A percentile compares a stretch with the other conserved stretches of the same genome.
phyloP scores from a whole-genome alignment of 1,140 invertebrate genomes.

The Drosophila melanica region DNA sequence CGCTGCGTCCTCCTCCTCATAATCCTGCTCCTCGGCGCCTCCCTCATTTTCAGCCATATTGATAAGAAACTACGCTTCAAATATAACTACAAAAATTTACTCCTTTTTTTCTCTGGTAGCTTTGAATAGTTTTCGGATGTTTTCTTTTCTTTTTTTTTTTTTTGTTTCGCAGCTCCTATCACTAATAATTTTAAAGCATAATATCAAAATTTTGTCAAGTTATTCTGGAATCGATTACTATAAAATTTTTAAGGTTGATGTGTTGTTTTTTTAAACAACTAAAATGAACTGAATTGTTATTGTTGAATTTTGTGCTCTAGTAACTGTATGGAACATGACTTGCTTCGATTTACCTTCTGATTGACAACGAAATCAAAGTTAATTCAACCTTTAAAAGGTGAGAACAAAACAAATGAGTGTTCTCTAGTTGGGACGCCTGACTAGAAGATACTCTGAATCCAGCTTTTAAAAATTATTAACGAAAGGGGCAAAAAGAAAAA shows the following conservation, averaged over 20 bases:
- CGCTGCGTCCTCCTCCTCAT: slow-evolving; percentile 58
- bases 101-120: not conserved
- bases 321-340: not conserved
- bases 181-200: slow-evolving; percentile 41
- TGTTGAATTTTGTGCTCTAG: not conserved
- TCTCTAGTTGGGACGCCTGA: not conserved
- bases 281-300: slow-evolving; percentile 60
- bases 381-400: not conserved
- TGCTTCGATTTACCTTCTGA: not conserved
- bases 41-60: slow-evolving; percentile 58
- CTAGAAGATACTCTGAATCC: too few relatives aligned
- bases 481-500: too few relatives aligned
- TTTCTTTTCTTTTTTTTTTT: slow-evolving; percentile 10
- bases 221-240: slow-evolving; percentile 49
- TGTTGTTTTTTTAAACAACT: slow-evolving; percentile 52
- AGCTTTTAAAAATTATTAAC: too few relatives aligned
- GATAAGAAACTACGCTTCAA: not conserved
- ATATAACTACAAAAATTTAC: not conserved
- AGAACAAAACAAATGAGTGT: not conserved
- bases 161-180: slow-evolving; percentile 2
- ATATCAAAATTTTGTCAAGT: slow-evolving; percentile 52
- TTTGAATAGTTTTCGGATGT: slow-evolving; percentile 3
- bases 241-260: slow-evolving; percentile 49
- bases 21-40: slow-evolving; percentile 54
- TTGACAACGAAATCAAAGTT: not conserved